Percentiles rank a stretch among this genome's conserved stretches.
Evolutionary conservation across 2,113 vertebrate genomes (phyloP).

Genomic region (Carettochelys insculpta): DNA sequence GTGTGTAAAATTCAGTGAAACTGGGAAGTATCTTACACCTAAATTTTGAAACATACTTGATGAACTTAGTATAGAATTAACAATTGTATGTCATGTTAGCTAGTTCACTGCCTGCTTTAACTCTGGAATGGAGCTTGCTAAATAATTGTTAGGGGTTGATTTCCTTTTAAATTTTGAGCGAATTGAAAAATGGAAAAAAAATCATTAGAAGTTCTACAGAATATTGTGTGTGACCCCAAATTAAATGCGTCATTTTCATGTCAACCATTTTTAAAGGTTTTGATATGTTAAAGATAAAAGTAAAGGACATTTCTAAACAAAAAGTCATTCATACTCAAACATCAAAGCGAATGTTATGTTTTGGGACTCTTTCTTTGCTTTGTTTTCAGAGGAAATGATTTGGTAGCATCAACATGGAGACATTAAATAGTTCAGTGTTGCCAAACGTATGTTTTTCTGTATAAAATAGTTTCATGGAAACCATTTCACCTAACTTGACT

Average conservation of each 20-base stretch:
- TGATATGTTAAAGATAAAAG: background rate
- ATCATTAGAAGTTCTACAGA: background rate
- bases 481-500: background rate
- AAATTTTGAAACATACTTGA: background rate
- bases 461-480: background rate
- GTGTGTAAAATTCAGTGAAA: background rate
- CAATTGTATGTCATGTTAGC: background rate
- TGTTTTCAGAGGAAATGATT: background rate
- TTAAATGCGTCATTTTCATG: background rate
- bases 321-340: background rate
- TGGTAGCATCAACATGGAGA: background rate
- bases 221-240: background rate
- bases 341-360: background rate
- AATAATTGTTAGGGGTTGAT: background rate
- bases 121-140: background rate
- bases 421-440: background rate
- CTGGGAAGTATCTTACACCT: background rate
- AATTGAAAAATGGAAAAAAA: background rate
- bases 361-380: background rate
- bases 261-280: background rate
- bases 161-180: background rate
- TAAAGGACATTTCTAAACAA: background rate
- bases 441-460: background rate
- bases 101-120: background rate
- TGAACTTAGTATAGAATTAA: background rate